These are phyloP conservation scores for Amblyopsis hoosieri DNA, from an alignment of 2,797 vertebrate species.

Conservation along the genomic window DNA sequence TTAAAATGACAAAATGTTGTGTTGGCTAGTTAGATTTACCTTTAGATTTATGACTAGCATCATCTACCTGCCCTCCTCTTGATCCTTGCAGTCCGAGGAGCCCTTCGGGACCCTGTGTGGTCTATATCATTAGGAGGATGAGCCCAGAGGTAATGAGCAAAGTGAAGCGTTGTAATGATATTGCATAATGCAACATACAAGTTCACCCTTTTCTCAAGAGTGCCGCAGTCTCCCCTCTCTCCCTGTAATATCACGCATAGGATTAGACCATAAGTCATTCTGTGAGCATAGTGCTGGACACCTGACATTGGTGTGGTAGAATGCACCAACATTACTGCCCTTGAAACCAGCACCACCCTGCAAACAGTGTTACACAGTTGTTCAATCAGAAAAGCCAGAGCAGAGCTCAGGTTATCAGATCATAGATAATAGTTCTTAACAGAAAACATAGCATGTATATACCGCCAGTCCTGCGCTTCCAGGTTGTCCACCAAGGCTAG, in stretches of 20 bases:
- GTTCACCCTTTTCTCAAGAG: slow-evolving; percentile 84
- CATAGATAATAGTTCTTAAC: background rate
- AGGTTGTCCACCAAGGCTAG: slow-evolving; percentile 74
- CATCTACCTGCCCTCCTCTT: slow-evolving; percentile 55
- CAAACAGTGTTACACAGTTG: slow-evolving; percentile 19
- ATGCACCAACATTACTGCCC: slow-evolving; percentile 83
- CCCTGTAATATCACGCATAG: slow-evolving; percentile 75
- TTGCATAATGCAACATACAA: slow-evolving; percentile 65
- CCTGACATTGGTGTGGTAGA: background rate
- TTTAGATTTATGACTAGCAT: background rate
- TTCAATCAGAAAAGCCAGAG: background rate
- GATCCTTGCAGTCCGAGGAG: no score
- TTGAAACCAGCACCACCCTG: slow-evolving; percentile 85
- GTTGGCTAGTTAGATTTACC: background rate
- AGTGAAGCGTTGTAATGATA: background rate
- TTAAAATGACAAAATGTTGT: background rate
- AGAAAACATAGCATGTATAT: slow-evolving; percentile 7
- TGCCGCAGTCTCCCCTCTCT: slow-evolving; percentile 85
- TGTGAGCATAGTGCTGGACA: background rate
- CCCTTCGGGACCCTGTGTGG: background rate
- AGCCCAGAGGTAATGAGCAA: background rate
- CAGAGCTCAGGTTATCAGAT: background rate
- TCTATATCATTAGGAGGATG: background rate
- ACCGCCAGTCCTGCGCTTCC: slow-evolving; percentile 84
- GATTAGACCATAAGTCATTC: background rate